Conservation (phyloP, 2,113 vertebrate genomes). For the Neotragus moschatus region DNA sequence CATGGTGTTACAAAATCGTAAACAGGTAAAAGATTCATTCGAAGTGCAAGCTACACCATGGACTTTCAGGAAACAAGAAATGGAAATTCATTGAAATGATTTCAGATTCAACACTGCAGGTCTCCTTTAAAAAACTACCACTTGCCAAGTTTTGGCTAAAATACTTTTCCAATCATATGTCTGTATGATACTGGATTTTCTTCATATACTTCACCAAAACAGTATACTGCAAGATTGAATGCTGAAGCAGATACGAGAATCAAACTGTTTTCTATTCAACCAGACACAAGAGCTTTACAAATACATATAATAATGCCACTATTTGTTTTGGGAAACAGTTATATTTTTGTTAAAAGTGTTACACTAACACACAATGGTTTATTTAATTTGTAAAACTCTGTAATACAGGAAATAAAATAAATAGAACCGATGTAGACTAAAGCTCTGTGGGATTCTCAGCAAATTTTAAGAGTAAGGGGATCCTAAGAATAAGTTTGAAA, state of each 20-base stretch:
- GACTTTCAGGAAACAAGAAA: constrained; percentile 14
- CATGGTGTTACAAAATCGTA: not conserved
- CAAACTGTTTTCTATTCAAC: not conserved
- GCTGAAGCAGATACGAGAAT: not conserved
- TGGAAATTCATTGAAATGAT: not conserved
- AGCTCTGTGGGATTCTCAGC: not conserved
- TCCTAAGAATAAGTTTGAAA: not conserved
- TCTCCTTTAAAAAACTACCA: not conserved
- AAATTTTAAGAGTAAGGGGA: not conserved
- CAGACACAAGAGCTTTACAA: not conserved
- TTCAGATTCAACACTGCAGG: not conserved
- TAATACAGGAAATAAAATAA: not conserved
- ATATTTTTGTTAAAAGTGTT: not conserved
- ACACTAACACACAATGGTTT: not conserved
- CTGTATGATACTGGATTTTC: constrained; percentile 19
- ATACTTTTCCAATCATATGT: not conserved
- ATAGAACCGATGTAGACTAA: not conserved
- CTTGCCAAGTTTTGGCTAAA: not conserved
- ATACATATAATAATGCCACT: not conserved
- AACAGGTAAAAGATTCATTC: not conserved
- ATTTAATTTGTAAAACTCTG: not conserved
- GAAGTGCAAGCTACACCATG: not conserved
- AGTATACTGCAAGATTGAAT: not conserved
- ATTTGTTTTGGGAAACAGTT: not conserved
- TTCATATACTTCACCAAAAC: constrained; percentile 31